These are phyloP conservation scores for Talpa occidentalis DNA, from an alignment of 2,113 vertebrate species.

Conservation along the genomic window DNA sequence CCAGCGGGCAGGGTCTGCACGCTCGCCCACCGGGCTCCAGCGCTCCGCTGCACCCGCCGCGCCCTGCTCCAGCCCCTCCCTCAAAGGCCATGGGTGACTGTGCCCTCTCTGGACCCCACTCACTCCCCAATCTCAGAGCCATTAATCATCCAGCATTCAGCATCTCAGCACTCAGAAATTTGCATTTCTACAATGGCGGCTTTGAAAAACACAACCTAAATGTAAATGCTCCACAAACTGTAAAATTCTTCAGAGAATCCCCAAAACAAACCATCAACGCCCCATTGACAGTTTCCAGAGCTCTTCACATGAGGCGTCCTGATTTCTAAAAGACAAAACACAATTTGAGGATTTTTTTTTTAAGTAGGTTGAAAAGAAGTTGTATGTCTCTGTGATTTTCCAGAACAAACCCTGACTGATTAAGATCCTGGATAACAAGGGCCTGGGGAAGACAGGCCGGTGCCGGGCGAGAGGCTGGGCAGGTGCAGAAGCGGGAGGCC, in stretches of 20 bases:
- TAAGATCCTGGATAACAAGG: conserved; percentile 48
- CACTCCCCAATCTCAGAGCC: conserved; percentile 84
- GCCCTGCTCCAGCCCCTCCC: too few relatives aligned
- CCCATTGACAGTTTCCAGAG: conserved; percentile 79
- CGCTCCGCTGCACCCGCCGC: too few relatives aligned
- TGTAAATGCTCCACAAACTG: conserved; percentile 77
- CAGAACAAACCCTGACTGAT: conserved; percentile 80
- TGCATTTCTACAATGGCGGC: conserved; percentile 80
- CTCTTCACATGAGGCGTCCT: conserved; percentile 50
- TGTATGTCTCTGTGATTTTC: conserved; percentile 61
- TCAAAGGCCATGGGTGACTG: too few relatives aligned
- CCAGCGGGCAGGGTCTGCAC: too few relatives aligned
- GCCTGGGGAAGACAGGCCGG: background rate
- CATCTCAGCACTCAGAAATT: conserved; percentile 80
- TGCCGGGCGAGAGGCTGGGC: background rate
- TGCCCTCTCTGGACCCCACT: background rate
- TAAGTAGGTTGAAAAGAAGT: conserved; percentile 68
- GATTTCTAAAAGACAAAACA: conserved; percentile 77
- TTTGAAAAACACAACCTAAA: conserved; percentile 78
- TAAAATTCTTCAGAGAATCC: conserved; percentile 78
- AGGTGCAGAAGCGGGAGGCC: too few relatives aligned
- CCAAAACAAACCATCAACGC: conserved; percentile 82
- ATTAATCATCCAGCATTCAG: conserved; percentile 85
- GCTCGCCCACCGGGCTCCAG: too few relatives aligned
- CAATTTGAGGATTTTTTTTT: conserved; percentile 60